A percentile compares a stretch with the other conserved stretches of the same genome.
Evolutionary conservation across 2,797 vertebrate species (phyloP).

Genomic region (Sebastes diaconus): DNA sequence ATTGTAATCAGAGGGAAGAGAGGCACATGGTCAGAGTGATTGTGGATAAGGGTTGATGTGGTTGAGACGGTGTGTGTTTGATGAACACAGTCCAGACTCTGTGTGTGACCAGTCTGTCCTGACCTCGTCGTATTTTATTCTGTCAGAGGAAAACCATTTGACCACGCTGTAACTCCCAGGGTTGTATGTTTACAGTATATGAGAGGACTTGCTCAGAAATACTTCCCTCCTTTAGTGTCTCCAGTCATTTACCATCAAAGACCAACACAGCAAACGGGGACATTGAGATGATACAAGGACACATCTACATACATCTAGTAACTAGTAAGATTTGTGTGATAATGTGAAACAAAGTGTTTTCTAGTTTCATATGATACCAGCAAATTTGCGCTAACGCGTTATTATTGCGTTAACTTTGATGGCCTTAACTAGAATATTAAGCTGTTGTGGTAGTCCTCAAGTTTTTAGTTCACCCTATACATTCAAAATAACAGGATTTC

Average conservation of each 20-base stretch:
- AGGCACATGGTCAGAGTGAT: constrained; percentile 19
- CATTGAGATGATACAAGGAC: not conserved
- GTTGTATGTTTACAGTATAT: constrained; percentile 44
- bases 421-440: not conserved
- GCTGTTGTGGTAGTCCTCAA: not conserved
- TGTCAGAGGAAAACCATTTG: constrained; percentile 27
- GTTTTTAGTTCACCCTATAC: not conserved
- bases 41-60: constrained; percentile 16
- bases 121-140: constrained; percentile 53
- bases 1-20: constrained; percentile 7
- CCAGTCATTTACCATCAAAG: constrained; percentile 8
- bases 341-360: not conserved
- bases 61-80: constrained; percentile 38
- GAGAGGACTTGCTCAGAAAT: constrained; percentile 24
- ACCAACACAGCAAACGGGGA: constrained; percentile 19
- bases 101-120: constrained; percentile 31
- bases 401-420: too few relatives aligned
- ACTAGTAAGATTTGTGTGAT: not conserved
- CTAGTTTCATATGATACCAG: too few relatives aligned
- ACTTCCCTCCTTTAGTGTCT: constrained; percentile 2
- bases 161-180: not conserved
- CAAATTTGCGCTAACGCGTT: too few relatives aligned
- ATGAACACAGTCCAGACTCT: constrained; percentile 54
- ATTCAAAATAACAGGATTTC: not conserved
- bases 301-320: not conserved